phyloP scores from a whole-genome alignment of 2,797 vertebrate species.

The Pangasius sanitwongsei region DNA sequence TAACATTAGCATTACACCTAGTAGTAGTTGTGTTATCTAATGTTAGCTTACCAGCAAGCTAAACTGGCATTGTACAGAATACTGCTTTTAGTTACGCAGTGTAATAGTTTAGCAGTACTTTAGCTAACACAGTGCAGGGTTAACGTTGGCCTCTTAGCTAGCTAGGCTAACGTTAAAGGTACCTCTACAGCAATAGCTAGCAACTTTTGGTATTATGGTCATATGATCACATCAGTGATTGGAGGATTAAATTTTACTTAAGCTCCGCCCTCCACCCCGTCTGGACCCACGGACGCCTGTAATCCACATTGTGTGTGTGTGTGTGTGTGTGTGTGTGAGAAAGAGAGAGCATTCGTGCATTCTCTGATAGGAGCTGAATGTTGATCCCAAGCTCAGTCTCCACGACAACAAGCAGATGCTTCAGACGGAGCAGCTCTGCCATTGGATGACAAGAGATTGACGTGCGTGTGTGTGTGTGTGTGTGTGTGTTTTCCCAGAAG shows the following conservation, averaged over 20 bases:
- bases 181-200: background rate
- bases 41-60: background rate
- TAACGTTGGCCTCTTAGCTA: background rate
- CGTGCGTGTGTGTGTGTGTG: conserved; percentile 3
- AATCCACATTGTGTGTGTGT: conserved; percentile 11
- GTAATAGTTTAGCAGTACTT: too few relatives aligned
- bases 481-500: background rate
- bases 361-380: conserved; percentile 28
- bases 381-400: conserved; percentile 41
- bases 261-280: background rate
- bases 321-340: conserved; percentile 20
- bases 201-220: background rate
- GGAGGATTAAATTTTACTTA: background rate
- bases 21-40: background rate
- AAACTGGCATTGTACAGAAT: background rate
- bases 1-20: background rate
- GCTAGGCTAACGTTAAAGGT: background rate
- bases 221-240: background rate
- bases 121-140: background rate
- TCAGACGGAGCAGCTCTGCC: conserved; percentile 37
- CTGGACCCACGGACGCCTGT: background rate
- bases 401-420: conserved; percentile 45
- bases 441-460: conserved; percentile 17
- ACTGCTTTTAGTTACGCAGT: background rate
- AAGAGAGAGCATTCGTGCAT: too few relatives aligned